Evolutionary conservation across 1,140 invertebrate genomes (phyloP).

Genomic region (Calliphora vicina): DNA sequence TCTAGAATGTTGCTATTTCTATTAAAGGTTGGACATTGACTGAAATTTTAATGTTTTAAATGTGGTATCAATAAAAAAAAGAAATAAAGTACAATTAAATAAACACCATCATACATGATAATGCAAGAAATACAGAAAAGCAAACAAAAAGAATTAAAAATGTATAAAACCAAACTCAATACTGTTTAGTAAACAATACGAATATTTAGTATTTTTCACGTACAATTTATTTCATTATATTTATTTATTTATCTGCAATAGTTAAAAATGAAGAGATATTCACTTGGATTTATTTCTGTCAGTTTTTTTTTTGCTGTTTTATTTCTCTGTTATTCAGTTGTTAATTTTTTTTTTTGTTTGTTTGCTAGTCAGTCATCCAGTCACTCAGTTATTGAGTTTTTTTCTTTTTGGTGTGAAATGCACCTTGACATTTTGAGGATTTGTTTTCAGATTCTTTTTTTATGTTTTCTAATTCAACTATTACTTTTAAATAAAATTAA

Average conservation of each 20-base stretch:
- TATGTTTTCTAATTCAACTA: slow-evolving; percentile 40
- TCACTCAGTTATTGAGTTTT: slow-evolving; percentile 4
- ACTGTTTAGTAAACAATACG: not conserved
- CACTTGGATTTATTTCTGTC: not conserved
- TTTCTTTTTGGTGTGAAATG: slow-evolving; percentile 53
- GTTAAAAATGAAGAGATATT: not conserved
- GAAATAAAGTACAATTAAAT: not conserved
- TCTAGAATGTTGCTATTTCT: not conserved
- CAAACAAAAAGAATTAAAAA: not conserved
- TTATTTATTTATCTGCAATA: not conserved
- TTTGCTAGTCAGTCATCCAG: not conserved
- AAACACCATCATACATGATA: slow-evolving; percentile 6
- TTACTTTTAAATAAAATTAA: not conserved
- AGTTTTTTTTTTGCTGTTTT: not conserved
- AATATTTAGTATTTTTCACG: not conserved
- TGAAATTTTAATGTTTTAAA: not conserved
- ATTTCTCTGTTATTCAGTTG: not conserved
- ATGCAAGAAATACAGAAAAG: not conserved
- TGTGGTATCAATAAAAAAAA: not conserved
- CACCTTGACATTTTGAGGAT: slow-evolving; percentile 57
- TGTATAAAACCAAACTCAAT: not conserved
- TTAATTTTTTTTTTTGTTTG: not conserved
- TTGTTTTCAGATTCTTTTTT: slow-evolving; percentile 18
- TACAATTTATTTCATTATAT: not conserved
- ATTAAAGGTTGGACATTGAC: not conserved